Percentiles rank a stretch among this genome's conserved stretches.
These are phyloP conservation scores for Bombyx huttoni DNA, from an alignment of 2,888 invertebrate genomes.

Conservation along the genomic window DNA sequence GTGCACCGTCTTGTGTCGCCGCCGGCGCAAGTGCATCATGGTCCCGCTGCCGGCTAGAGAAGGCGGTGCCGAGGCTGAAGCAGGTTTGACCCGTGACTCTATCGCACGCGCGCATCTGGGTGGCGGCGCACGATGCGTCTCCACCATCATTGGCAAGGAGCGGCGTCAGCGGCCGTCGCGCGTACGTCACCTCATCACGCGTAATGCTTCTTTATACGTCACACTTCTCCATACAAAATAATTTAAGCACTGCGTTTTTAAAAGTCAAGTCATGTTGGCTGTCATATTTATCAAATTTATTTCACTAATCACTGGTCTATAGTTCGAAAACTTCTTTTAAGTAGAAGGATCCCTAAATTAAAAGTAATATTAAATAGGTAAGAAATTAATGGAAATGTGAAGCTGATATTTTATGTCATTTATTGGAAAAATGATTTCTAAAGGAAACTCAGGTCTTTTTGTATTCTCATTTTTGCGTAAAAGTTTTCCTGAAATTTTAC, in stretches of 20 bases:
- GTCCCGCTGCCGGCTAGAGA: slow-evolving; percentile 65
- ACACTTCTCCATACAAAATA: neutral
- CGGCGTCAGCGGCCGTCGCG: slow-evolving; percentile 64
- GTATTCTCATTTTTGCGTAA: no score
- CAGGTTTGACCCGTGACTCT: slow-evolving; percentile 58
- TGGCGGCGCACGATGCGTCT: slow-evolving; percentile 66
- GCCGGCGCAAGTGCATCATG: slow-evolving; percentile 75
- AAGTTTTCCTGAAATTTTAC: no score
- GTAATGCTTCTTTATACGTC: slow-evolving; percentile 12
- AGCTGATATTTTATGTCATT: no score
- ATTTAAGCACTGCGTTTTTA: neutral
- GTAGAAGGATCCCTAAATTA: no score
- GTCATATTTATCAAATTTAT: slow-evolving; percentile 9
- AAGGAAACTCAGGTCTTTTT: no score
- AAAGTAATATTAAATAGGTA: no score
- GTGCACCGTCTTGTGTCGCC: slow-evolving; percentile 84
- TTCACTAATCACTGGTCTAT: slow-evolving; percentile 3
- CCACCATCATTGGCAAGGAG: slow-evolving; percentile 69
- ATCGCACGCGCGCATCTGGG: slow-evolving; percentile 58
- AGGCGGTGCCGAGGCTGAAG: slow-evolving; percentile 71
- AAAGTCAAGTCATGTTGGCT: slow-evolving; percentile 11
- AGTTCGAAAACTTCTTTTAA: slow-evolving; percentile 6
- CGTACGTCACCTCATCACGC: slow-evolving; percentile 65
- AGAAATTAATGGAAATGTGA: no score
- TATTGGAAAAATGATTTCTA: no score